Evolutionary conservation across 2,113 vertebrate genomes (phyloP).

Genomic region (Tympanuchus pallidicinctus): DNA sequence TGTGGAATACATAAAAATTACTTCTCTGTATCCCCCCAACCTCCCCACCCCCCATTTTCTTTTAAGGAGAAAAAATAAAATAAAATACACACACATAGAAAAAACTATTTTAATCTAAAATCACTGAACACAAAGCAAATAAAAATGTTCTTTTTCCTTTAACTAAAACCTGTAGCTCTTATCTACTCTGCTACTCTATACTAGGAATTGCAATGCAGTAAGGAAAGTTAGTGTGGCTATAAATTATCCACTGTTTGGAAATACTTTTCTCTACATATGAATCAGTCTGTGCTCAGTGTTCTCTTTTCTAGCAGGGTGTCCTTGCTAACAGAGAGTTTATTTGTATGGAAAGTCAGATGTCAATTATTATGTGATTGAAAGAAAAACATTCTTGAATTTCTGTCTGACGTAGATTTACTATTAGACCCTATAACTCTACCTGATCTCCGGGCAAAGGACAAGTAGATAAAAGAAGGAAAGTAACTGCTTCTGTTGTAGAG

Average conservation of each 20-base stretch:
- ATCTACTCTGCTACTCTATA: background rate
- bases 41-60: no score
- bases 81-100: no score
- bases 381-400: background rate
- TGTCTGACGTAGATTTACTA: background rate
- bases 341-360: background rate
- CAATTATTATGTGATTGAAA: background rate
- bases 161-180: background rate
- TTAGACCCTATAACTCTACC: background rate
- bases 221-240: background rate
- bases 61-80: background rate
- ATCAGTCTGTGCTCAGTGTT: background rate
- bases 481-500: background rate
- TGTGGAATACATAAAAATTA: constrained; percentile 4
- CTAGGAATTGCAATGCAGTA: background rate
- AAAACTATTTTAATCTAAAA: background rate
- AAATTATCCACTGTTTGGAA: background rate
- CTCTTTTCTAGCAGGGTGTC: background rate
- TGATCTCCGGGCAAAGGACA: background rate
- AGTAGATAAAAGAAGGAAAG: background rate
- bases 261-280: background rate
- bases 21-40: background rate
- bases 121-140: background rate
- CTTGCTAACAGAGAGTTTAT: background rate
- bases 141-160: background rate